A percentile compares a stretch with the other conserved stretches of the same genome.
Conservation (phyloP, 2,888 invertebrate genomes). For the Mactromeris polynyma region DNA sequence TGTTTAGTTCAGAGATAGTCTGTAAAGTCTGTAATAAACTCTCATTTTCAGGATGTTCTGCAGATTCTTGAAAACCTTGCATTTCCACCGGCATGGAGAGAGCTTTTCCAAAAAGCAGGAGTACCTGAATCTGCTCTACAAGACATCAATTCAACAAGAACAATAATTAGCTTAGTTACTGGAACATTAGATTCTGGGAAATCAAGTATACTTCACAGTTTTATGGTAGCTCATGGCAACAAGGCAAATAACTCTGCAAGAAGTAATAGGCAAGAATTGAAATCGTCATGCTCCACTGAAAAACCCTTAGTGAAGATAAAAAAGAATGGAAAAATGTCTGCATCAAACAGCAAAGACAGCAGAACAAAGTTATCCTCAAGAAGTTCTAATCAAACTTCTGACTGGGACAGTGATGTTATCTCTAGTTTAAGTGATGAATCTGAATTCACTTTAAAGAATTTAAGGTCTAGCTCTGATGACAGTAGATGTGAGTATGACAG, state of each 20-base stretch:
- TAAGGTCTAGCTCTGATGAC: constrained; percentile 44
- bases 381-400: constrained; percentile 3
- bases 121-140: constrained; percentile 80
- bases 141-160: constrained; percentile 80
- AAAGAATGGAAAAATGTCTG: background rate
- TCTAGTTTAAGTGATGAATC: constrained; percentile 61
- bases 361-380: background rate
- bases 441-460: constrained; percentile 54
- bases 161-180: constrained; percentile 80
- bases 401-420: constrained; percentile 57
- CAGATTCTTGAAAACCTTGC: constrained; percentile 78
- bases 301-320: background rate
- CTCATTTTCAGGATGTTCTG: constrained; percentile 79
- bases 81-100: constrained; percentile 82
- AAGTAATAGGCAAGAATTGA: constrained; percentile 16
- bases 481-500: constrained; percentile 28
- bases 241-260: constrained; percentile 8
- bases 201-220: constrained; percentile 43
- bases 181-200: constrained; percentile 71
- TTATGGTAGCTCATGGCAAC: constrained; percentile 47
- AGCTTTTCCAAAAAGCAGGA: constrained; percentile 79
- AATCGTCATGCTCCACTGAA: constrained; percentile 2
- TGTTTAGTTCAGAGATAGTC: background rate
- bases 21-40: too few species aligned
- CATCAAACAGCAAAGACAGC: background rate